A percentile compares a stretch with the other conserved stretches of the same genome.
Evolutionary conservation across 2,888 invertebrate genomes (phyloP).

Genomic region (Chalcosyrphus nemorum): DNA sequence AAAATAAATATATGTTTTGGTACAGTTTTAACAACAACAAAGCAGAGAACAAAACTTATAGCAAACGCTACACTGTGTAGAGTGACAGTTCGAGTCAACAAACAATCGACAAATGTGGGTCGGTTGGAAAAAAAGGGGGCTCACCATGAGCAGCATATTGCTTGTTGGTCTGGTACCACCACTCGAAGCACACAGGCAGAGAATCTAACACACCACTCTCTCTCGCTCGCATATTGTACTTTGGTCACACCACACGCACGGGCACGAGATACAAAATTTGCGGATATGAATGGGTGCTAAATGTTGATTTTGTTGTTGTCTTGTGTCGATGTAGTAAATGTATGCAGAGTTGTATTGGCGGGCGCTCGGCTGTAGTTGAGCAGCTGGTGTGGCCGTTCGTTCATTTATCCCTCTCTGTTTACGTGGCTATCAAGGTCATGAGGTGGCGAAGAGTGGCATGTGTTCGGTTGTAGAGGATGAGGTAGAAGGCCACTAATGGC

Average conservation of each 20-base stretch:
- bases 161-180: not conserved
- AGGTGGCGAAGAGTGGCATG: constrained; percentile 37
- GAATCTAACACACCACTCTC: not conserved
- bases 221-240: constrained; percentile 31
- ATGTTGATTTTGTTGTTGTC: constrained; percentile 26
- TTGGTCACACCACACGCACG: constrained; percentile 35
- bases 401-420: constrained; percentile 49
- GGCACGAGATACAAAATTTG: constrained; percentile 39
- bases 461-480: constrained; percentile 12
- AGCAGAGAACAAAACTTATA: not conserved
- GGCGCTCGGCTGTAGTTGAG: not conserved
- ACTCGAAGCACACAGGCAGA: not conserved
- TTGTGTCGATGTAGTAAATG: constrained; percentile 9
- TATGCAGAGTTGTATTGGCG: constrained; percentile 10
- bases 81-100: constrained; percentile 57
- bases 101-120: constrained; percentile 66
- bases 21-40: constrained; percentile 59
- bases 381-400: not conserved
- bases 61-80: constrained; percentile 9
- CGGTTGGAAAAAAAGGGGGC: constrained; percentile 62
- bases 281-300: constrained; percentile 39
- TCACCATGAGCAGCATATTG: constrained; percentile 27
- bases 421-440: constrained; percentile 64
- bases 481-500: constrained; percentile 20
- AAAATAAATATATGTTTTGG: constrained; percentile 64